Evolutionary conservation across 1,140 invertebrate genomes (phyloP), one percentile per base, ranked within the genome.

Genomic region (Coenobita brevimanus): DNA sequence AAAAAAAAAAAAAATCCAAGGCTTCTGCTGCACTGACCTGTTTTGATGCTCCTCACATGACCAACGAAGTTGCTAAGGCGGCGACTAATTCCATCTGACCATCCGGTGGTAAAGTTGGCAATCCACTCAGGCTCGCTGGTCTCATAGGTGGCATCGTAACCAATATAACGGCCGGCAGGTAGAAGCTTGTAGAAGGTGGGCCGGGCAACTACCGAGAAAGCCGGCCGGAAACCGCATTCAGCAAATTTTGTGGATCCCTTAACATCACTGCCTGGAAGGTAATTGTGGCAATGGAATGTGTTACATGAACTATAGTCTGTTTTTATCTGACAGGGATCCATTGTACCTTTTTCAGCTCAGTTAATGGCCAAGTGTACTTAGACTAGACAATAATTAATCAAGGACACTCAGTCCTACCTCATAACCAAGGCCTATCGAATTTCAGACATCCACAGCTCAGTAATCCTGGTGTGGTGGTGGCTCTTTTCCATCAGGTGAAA

Each of bases 41-140:
- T 89, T 36, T 83, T 89, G 6, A 89, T 33, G 36, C 89, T 82
- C 54, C 64, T 82, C 1, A 89, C 84, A 1, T 46, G 60, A 0
- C 89, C 89, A 24, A 54, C 67, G 24, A 30, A 60, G 71, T 87
- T 89, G 54, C 79, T 87, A 2, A 89, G 71, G 24, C 85, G 80
- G 17, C 89, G 80, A n/a, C 83, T 87, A 1, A 89, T 46, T 0
- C 89, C 89, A 57, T 89, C 89, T 0, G 89, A 89, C 89, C 89
- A 89, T 0, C 89, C 89, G 15, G 89, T 89, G 46, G 80, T 83
- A 30, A 89, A 82, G 79, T 89, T 89, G 13, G 89, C 89, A 17
- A 89, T 89, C 89, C 89, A 89, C 60, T 89, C 89, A 33, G 86
- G 57, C 13, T 30, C 33, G 3, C 24, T 33, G 1, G 89, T 87